These are phyloP conservation scores for Drosophila bocqueti DNA, from an alignment of 1,140 invertebrate genomes.

Conservation along the genomic window DNA sequence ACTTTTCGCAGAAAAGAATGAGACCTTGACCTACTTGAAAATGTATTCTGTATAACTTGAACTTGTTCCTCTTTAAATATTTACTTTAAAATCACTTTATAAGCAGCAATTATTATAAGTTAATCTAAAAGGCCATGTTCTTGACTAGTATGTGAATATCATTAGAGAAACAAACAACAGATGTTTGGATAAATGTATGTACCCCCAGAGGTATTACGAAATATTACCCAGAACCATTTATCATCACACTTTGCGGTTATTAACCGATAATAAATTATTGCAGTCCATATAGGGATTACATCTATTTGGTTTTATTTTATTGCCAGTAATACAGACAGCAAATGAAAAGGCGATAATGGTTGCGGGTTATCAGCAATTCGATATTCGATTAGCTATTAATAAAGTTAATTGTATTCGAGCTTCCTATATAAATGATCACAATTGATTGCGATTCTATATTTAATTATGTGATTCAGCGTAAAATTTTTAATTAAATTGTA, in stretches of 20 bases:
- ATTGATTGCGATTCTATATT: not conserved
- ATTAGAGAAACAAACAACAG: not conserved
- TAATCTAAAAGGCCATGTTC: not conserved
- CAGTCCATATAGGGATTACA: not conserved
- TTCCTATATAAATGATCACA: not conserved
- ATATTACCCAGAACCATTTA: constrained; percentile 3
- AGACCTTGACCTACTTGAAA: constrained; percentile 7
- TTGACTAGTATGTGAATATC: not conserved
- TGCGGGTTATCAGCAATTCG: not conserved
- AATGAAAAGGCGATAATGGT: constrained; percentile 5
- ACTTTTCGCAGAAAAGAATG: not conserved
- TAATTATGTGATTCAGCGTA: not conserved
- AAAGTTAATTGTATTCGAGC: constrained; percentile 6
- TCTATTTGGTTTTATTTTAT: constrained; percentile 12
- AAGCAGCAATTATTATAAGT: not conserved
- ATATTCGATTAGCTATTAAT: constrained; percentile 1
- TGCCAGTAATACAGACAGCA: not conserved
- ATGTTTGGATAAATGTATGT: not conserved
- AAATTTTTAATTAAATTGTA: not conserved
- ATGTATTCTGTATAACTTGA: not conserved
- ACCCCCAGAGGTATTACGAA: not conserved
- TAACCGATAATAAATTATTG: constrained; percentile 13
- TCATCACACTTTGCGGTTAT: constrained; percentile 8
- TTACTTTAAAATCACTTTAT: not conserved
- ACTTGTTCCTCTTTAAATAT: not conserved